Percentiles rank a stretch among this genome's conserved stretches.
Conservation (phyloP, 2,797 vertebrate genomes). For the Moxostoma hubbsi region DNA sequence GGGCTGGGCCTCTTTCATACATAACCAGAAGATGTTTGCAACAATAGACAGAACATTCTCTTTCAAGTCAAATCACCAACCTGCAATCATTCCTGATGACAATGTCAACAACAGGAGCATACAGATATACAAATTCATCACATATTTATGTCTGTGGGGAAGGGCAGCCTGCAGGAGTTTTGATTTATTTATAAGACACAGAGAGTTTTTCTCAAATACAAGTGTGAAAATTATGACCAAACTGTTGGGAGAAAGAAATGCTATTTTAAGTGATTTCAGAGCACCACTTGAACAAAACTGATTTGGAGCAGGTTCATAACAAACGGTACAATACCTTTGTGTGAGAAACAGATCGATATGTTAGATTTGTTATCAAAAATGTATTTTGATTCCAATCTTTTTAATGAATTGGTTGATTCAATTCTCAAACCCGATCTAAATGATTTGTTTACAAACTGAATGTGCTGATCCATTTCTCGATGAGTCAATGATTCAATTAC, state of each 20-base stretch:
- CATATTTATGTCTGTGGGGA: background rate
- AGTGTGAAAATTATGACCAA: background rate
- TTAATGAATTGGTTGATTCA: no score
- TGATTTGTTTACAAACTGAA: no score
- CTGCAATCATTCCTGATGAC: constrained; percentile 12
- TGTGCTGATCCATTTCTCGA: no score
- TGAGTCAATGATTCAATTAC: no score
- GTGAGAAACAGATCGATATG: no score
- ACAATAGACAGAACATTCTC: background rate
- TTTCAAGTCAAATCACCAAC: background rate
- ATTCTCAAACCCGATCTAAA: no score
- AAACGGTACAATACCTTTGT: no score
- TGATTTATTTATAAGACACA: constrained; percentile 27
- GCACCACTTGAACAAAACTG: background rate
- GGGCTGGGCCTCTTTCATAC: background rate
- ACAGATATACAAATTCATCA: constrained; percentile 10
- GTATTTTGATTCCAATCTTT: no score
- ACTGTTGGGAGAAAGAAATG: background rate
- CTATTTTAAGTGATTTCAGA: background rate
- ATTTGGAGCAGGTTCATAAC: background rate
- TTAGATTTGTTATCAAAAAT: no score
- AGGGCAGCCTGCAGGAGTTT: background rate
- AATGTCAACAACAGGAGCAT: constrained; percentile 8
- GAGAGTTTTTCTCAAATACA: background rate
- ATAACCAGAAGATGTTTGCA: background rate